phyloP scores from a whole-genome alignment of 2,113 vertebrate genomes.

The Limnothrissa miodon region DNA sequence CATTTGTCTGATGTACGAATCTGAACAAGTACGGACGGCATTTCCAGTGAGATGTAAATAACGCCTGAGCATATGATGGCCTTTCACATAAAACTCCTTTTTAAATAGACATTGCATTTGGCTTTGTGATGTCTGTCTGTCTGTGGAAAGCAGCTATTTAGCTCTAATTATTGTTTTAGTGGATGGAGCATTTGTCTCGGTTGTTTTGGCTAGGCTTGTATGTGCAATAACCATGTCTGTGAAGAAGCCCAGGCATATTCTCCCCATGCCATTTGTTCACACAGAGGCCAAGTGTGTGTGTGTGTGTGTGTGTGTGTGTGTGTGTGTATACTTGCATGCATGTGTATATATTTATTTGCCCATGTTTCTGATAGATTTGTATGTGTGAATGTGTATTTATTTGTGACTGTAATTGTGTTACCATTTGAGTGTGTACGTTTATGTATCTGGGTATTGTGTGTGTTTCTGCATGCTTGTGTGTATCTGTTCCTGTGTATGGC shows the following conservation, averaged over 20 bases:
- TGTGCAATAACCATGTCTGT: neutral
- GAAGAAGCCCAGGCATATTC: conserved; percentile 2
- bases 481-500: neutral
- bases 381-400: neutral
- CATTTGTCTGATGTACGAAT: neutral
- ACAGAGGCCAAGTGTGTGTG: neutral
- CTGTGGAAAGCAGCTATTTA: neutral
- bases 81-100: neutral
- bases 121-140: conserved; percentile 4
- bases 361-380: neutral
- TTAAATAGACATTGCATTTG: neutral
- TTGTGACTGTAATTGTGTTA: too few species aligned
- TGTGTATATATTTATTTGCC: neutral
- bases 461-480: neutral
- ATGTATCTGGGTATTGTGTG: neutral
- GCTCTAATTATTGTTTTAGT: conserved; percentile 12
- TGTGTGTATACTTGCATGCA: neutral
- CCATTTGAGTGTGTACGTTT: neutral
- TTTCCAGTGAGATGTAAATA: neutral
- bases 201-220: conserved; percentile 53
- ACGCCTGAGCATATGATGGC: neutral
- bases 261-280: neutral
- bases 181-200: conserved; percentile 53
- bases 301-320: neutral
- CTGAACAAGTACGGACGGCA: neutral